Conservation (phyloP, 1,140 invertebrate genomes). For the Papilio polytes region DNA sequence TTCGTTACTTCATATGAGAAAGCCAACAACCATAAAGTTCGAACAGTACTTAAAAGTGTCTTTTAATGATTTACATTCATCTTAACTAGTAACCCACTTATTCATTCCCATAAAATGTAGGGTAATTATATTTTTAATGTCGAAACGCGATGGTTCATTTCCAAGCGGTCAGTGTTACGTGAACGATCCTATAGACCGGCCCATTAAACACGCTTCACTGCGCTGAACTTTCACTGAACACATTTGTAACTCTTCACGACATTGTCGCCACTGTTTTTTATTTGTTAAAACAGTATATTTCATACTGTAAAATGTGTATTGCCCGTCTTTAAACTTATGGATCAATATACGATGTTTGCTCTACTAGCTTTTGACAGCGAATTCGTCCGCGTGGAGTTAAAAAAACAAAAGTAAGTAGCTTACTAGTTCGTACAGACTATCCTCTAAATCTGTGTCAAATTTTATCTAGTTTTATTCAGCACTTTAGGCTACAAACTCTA, state of each 20-base stretch:
- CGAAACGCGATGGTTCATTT: slow-evolving; percentile 15
- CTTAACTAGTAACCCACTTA: neutral
- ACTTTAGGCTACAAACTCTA: no score
- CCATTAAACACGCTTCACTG: neutral
- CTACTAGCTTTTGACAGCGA: no score
- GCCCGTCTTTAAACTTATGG: no score
- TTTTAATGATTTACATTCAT: neutral
- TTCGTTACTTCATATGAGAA: neutral
- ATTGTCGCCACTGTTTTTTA: neutral
- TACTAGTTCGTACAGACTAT: no score
- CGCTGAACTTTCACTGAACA: neutral
- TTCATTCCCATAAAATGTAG: slow-evolving; percentile 17
- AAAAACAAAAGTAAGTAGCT: no score
- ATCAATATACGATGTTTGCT: no score
- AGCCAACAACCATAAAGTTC: neutral
- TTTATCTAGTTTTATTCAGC: no score
- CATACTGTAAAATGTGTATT: no score
- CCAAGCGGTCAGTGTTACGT: slow-evolving; percentile 1
- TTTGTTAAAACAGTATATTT: no score
- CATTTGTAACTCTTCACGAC: neutral
- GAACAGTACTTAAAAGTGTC: neutral
- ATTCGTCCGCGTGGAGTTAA: no score
- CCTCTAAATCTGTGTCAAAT: no score
- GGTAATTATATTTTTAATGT: slow-evolving; percentile 22
- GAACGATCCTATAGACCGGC: neutral